Evolutionary conservation across 2,113 vertebrate species (phyloP), one percentile per base, ranked within the genome.

Genomic region (Lichenostomus cassidix): DNA sequence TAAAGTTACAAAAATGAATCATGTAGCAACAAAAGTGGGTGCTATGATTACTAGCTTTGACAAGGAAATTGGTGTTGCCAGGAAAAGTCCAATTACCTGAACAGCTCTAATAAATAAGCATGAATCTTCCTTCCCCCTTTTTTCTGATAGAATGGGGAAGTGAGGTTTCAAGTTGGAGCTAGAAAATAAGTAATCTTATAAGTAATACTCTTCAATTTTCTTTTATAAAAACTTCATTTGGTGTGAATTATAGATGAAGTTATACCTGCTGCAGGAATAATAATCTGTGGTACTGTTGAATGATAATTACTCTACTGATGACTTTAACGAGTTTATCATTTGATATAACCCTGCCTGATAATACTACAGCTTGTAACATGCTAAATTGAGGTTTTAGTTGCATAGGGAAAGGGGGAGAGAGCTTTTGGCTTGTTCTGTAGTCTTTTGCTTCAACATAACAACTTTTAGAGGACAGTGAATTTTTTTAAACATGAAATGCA

Each of bases 211-310:
- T 62, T 78, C 49, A 82, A 1, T 91, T 95, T 89, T 91, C 39
- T 85, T 55, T n/a, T 62, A 70, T 80, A 50, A 95, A 89, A 89
- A 42, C 46, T 77, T 90, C 67, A 91, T 92, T 95, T 82, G 67
- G 5, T 91, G 55, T 87, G 39, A 70, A 59, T 85, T 87, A 50
- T 47, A 63, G 35, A 67, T 90, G 47, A 92, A 82, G 44, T 79
- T 71, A 53, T 85, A 82, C 62, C 37, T 82, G 81, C 49, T 11
- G 18, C 62, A 73, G 64, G 41, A 92, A 39, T 76, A 12, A 35
- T 90, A 77, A 79, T 58, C 67, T 87, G 1, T 73, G 46, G 25
- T 92, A 65, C 56, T 75, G 47, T 2, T 83, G 50, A 76, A 58
- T 84, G 44, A 42, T 82, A 74, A 69, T 94, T 74, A 77, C 17